These are phyloP conservation scores for Dicaeum eximium DNA, from an alignment of 2,113 vertebrate species.

Conservation along the genomic window DNA sequence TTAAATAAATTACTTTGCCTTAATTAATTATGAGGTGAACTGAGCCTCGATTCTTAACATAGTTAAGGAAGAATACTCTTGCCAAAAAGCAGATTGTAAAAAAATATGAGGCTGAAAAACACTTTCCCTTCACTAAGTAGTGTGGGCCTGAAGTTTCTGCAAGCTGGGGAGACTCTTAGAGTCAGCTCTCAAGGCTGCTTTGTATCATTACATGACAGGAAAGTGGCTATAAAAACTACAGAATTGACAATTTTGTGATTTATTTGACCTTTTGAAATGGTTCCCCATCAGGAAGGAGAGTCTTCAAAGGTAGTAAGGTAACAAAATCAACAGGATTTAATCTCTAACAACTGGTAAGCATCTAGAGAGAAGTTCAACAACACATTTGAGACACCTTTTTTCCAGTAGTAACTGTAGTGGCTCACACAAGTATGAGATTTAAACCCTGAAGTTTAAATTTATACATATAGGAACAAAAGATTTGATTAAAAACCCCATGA, in stretches of 20 bases:
- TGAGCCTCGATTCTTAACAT: not conserved
- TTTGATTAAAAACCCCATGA: not conserved
- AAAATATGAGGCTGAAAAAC: not conserved
- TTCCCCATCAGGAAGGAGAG: not conserved
- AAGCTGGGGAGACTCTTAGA: not conserved
- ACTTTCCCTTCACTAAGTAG: not conserved
- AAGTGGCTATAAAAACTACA: not conserved
- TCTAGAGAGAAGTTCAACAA: not conserved
- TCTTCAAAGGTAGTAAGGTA: not conserved
- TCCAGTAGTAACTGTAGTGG: not conserved
- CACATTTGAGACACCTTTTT: not conserved
- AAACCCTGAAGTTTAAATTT: not conserved
- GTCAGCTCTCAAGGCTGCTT: not conserved
- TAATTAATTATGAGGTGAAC: constrained; percentile 25
- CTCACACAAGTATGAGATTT: not conserved
- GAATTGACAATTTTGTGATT: not conserved
- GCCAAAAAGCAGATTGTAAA: not conserved
- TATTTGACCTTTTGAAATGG: not conserved
- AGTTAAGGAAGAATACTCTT: not conserved
- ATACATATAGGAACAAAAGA: not conserved
- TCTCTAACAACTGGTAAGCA: not conserved
- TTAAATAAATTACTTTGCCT: not conserved
- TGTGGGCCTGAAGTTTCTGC: not conserved
- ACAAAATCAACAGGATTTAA: not conserved
- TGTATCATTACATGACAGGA: not conserved